A percentile compares a stretch with the other conserved stretches of the same genome.
Conservation (phyloP, 2,113 vertebrate genomes). For the human (Homo sapiens) region GRCh38 chr5:148109501-148110000, state of each 20-base stretch:
- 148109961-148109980: not conserved
- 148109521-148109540: not conserved
- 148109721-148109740: not conserved
- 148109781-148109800: not conserved
- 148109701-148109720: not conserved
- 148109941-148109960: too few relatives aligned
- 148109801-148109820: not conserved
- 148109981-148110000: not conserved
- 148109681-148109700: not conserved
- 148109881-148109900: not conserved
- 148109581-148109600: not conserved
- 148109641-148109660: not conserved
- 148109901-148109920: not conserved
- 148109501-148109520: not conserved
- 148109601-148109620: not conserved
- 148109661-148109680: not conserved
- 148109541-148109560: not conserved
- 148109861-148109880: not conserved
- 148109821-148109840: not conserved
- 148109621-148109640: not conserved
- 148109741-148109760: not conserved
- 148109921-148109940: not conserved
- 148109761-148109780: not conserved
- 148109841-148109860: not conserved
- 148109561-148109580: not conserved